phyloP scores from a whole-genome alignment of 2,888 invertebrate species.

The Latrodectus elegans region DNA sequence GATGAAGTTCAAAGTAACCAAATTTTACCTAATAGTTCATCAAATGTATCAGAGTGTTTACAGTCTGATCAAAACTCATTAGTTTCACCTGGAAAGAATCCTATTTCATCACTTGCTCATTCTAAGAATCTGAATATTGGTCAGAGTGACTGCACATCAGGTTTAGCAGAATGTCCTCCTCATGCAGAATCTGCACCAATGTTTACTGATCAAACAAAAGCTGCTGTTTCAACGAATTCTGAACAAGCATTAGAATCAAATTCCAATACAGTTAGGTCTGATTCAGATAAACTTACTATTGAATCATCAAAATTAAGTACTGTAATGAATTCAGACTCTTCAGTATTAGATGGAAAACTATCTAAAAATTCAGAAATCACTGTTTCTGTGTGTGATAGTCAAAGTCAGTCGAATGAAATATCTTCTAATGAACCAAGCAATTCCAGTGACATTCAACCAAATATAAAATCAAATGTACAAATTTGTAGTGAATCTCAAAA shows the following conservation, averaged over 20 bases:
- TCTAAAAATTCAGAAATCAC: not conserved
- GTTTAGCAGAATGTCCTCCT: constrained; percentile 48
- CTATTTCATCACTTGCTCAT: constrained; percentile 20
- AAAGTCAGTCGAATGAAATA: not conserved
- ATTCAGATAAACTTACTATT: constrained; percentile 8
- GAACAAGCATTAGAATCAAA: constrained; percentile 59
- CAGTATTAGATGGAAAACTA: not conserved
- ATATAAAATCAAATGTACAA: too few relatives aligned
- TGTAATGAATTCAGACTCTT: constrained; percentile 4
- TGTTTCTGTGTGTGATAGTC: not conserved
- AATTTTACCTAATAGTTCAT: constrained; percentile 5
- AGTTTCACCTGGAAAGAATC: constrained; percentile 14
- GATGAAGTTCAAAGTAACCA: constrained; percentile 24
- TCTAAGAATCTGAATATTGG: constrained; percentile 26
- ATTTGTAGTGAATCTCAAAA: too few relatives aligned
- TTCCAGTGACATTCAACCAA: not conserved
- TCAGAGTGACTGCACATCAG: constrained; percentile 25
- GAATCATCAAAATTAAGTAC: not conserved
- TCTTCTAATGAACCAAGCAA: constrained; percentile 4
- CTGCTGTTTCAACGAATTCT: constrained; percentile 59
- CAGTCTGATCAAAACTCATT: constrained; percentile 23
- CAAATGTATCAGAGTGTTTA: constrained; percentile 28
- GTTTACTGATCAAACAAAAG: constrained; percentile 59
- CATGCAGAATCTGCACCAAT: constrained; percentile 63
- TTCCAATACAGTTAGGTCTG: not conserved